These are phyloP conservation scores for Unio pictorum DNA, from an alignment of 2,888 invertebrate species.

Conservation along the genomic window DNA sequence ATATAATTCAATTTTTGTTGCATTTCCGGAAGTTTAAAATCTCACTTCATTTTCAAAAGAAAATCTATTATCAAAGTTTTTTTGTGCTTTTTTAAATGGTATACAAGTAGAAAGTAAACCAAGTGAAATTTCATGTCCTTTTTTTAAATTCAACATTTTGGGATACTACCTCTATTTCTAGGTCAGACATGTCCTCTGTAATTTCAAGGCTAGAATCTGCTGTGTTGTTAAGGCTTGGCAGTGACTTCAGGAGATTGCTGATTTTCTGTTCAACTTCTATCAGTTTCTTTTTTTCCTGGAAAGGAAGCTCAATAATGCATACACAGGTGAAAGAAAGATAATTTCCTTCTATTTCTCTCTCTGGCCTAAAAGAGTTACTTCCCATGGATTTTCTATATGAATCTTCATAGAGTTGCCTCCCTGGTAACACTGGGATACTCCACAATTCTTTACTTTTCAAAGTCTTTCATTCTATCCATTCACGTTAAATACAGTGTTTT, in stretches of 20 bases:
- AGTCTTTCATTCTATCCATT: too few species aligned
- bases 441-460: too few species aligned
- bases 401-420: not conserved
- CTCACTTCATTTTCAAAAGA: too few species aligned
- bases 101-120: too few species aligned
- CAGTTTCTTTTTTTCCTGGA: constrained; percentile 58
- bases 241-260: constrained; percentile 30
- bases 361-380: not conserved
- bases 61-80: too few species aligned
- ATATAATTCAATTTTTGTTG: too few species aligned
- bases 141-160: too few species aligned
- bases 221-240: constrained; percentile 13
- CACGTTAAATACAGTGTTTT: too few species aligned
- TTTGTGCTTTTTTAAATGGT: too few species aligned
- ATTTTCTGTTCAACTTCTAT: constrained; percentile 46
- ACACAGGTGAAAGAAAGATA: not conserved
- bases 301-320: constrained; percentile 18
- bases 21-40: too few species aligned
- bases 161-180: constrained; percentile 20
- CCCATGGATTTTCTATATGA: not conserved
- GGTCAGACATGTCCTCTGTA: constrained; percentile 13
- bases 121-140: too few species aligned
- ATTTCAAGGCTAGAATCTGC: constrained; percentile 9
- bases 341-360: not conserved
- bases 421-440: too few species aligned